Base-by-base conservation (phyloP, 2,797 vertebrate genomes). In the Ambastaia sidthimunki region DNA sequence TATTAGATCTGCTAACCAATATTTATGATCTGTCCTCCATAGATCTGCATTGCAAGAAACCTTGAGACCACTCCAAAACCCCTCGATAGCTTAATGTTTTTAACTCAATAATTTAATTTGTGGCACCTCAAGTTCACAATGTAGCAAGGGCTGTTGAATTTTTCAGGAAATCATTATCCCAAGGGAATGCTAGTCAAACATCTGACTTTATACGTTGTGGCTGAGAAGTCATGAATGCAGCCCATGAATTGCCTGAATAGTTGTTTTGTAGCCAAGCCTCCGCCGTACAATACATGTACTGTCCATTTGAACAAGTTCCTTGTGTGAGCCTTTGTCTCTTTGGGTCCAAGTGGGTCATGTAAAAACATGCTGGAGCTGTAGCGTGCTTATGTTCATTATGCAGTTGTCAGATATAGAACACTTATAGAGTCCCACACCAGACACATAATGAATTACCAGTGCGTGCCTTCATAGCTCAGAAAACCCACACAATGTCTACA, bases 211-310 rank as follows among this genome's bases (percentile, higher is more conserved):
- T 71, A 76, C 28, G 19, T 28, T 60, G 21, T 18, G 62, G 44
- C 55, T 73, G 73, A 71, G 68, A 12, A 69, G 54, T 81, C 37
- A 78, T 54, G 74, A 78, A 82, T 74, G 21, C 81, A 47, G 41
- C 62, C 69, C 23, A 70, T 68, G 74, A 84, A 80, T 82, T 76
- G 47, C 83, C 80, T 48, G 69, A 86, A 84, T 84, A 78, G 66
- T 82, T 81, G 78, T 78, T 4, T 70, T 63, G 80, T 78, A 78
- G 66, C 71, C 70, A 80, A 78, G 60, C 47, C 63, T 50, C 50
- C 55, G 25, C 71, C 77, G 31, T 78, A 85, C 82, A 85, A 83
- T 85, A 76, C 81, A 77, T 78, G 76, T 77, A 83, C 85, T 86
- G 83, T 86, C 80, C 71, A 50, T 80, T 72, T 78, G 70, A 76